Conservation (phyloP, 2,113 vertebrate genomes). For the Formicarius rufipectus region DNA sequence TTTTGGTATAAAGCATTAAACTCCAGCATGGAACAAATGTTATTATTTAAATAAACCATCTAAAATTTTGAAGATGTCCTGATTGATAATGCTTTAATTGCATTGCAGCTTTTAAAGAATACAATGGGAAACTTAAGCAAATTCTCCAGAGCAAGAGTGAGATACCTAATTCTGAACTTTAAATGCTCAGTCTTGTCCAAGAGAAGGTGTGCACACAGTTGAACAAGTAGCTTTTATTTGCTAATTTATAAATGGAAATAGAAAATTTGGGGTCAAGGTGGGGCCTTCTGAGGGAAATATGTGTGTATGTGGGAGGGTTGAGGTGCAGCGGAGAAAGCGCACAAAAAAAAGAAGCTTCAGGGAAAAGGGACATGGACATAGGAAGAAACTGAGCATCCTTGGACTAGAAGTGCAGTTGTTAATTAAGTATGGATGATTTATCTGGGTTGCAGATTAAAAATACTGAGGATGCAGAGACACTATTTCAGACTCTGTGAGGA, state of each 20-base stretch:
- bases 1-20: background rate
- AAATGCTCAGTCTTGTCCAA: background rate
- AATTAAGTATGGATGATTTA: background rate
- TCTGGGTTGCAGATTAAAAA: background rate
- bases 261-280: background rate
- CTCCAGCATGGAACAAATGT: background rate
- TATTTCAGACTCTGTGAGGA: background rate
- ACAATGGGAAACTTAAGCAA: background rate
- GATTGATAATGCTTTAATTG: background rate
- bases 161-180: background rate
- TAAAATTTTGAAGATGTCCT: background rate
- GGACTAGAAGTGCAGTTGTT: background rate
- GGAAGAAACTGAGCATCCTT: background rate
- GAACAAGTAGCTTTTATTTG: background rate
- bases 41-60: background rate
- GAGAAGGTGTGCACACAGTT: background rate
- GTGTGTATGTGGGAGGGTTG: no score
- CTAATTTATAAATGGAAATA: background rate
- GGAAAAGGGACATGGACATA: background rate
- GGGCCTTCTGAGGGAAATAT: no score
- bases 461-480: background rate
- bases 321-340: background rate
- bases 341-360: background rate
- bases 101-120: background rate
- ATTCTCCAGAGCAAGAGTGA: background rate